Evolutionary conservation across 64 coral and sea anemone species (phyloP).

Genomic region (Anthopleura sola): DNA sequence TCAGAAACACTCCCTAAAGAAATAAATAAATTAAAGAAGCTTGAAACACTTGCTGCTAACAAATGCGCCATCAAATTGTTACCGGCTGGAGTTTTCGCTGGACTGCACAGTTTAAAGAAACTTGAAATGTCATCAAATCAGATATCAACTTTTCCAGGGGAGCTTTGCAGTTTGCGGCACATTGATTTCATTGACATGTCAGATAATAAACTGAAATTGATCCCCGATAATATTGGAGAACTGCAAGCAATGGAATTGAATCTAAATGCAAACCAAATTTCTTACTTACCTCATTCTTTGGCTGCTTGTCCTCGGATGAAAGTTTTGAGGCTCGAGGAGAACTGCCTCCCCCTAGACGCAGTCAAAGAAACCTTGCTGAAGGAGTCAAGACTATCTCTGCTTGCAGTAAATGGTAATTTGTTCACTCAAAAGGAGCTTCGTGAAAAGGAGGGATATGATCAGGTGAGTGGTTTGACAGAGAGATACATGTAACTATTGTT

Average conservation of each 20-base stretch:
- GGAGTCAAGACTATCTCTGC: constrained; percentile 76
- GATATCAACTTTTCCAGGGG: constrained; percentile 69
- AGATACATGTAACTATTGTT: too few relatives aligned
- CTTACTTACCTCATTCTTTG: constrained; percentile 40
- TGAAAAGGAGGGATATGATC: constrained; percentile 78
- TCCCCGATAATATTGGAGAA: constrained; percentile 62
- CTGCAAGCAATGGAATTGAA: constrained; percentile 85
- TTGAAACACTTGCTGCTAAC: constrained; percentile 75
- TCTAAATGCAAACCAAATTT: constrained; percentile 80
- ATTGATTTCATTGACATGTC: constrained; percentile 81
- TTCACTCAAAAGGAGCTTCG: constrained; percentile 72
- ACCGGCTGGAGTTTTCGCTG: constrained; percentile 68
- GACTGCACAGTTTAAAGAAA: constrained; percentile 60
- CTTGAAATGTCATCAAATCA: constrained; percentile 79
- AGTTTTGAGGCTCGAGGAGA: constrained; percentile 84
- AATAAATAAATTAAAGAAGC: constrained; percentile 67
- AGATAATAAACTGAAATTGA: constrained; percentile 68
- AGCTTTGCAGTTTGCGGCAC: constrained; percentile 59
- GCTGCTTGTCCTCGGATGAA: constrained; percentile 72
- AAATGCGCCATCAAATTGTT: constrained; percentile 52
- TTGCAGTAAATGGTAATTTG: constrained; percentile 86
- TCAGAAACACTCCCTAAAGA: constrained; percentile 72
- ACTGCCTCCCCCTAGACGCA: constrained; percentile 68
- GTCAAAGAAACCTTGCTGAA: constrained; percentile 59
- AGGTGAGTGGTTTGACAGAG: constrained; percentile 41